Evolutionary conservation across 2,888 invertebrate species (phyloP).

Genomic region (Lochmaea capreae): DNA sequence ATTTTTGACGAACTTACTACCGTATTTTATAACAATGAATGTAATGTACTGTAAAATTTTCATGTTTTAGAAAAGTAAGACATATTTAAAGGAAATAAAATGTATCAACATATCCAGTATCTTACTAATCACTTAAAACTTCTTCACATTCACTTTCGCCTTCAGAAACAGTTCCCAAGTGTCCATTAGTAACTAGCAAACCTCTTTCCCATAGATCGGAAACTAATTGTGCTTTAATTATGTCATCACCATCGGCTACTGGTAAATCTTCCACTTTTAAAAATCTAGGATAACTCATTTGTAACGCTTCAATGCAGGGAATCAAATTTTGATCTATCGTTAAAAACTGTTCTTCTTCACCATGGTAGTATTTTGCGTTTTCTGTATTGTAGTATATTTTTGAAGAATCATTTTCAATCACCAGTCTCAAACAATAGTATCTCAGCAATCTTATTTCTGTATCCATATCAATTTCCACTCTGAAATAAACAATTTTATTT

Average conservation of each 20-base stretch:
- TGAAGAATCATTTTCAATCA: slow-evolving; percentile 73
- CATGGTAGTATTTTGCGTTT: slow-evolving; percentile 88
- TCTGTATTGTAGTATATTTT: slow-evolving; percentile 85
- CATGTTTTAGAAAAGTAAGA: not conserved
- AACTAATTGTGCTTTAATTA: slow-evolving; percentile 76
- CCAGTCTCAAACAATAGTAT: slow-evolving; percentile 70
- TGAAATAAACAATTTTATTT: slow-evolving; percentile 35
- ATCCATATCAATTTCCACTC: slow-evolving; percentile 74
- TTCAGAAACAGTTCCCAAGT: slow-evolving; percentile 45
- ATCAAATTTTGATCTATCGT: slow-evolving; percentile 78
- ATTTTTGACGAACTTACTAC: slow-evolving; percentile 29
- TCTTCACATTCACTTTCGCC: slow-evolving; percentile 38
- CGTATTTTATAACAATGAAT: slow-evolving; percentile 16
- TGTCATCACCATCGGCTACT: slow-evolving; percentile 69
- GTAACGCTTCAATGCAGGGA: slow-evolving; percentile 77
- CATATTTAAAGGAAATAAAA: not conserved
- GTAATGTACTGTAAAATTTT: slow-evolving; percentile 8
- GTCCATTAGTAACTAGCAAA: slow-evolving; percentile 77
- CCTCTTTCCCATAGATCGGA: slow-evolving; percentile 87
- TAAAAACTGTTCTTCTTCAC: slow-evolving; percentile 80
- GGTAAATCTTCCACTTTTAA: slow-evolving; percentile 79
- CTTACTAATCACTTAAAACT: not conserved
- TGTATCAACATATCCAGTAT: not conserved
- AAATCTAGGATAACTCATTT: slow-evolving; percentile 82
- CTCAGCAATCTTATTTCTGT: slow-evolving; percentile 72